Base-by-base conservation (phyloP, 1,140 invertebrate species). In the Argopecten irradians region DNA sequence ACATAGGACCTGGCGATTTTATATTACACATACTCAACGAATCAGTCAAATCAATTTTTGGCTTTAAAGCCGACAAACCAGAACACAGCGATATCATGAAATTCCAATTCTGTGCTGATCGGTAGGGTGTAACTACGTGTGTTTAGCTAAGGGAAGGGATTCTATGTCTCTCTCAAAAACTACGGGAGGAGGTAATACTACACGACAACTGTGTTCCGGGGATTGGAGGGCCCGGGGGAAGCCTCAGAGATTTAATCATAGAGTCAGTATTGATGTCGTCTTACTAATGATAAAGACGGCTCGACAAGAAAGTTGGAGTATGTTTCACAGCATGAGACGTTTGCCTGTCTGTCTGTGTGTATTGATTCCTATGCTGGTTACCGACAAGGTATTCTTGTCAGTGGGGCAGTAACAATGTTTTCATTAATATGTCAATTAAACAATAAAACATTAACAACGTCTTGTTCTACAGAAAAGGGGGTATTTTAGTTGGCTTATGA, bases 221-320 rank as follows among this genome's bases (percentile, higher is more conserved):
- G 55, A 71, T 71, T 71, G 55, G n/a, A 28, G 55, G n/a, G 22
- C 55, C n/a, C 5, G n/a, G n/a, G 1, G 55, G 55, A 71, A 71
- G n/a, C 43, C 19, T 46, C 55, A 1, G 8, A 28, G n/a, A 28
- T 71, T 28, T 71, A 71, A 71, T 28, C 55, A 71, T 28, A n/a
- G 55, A 22, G n/a, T 71, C 55, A 71, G 55, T 71, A 71, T 71
- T 28, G n/a, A 71, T 71, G 55, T 71, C 55, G 55, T 71, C 55
- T 71, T n/a, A 7, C 55, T 71, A 71, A 71, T 71, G 55, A 71
- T 28, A 28, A 71, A 28, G 55, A 71, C 55, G 55, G 11, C 55
- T 71, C 55, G 22, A 71, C 55, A 71, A 71, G n/a, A 71, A 71
- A 71, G n/a, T 28, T 28, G 8, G 8, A 71, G 55, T 71, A 71